Evolutionary conservation across 1,140 invertebrate species (phyloP).

Genomic region (Bombus haemorrhoidalis): DNA sequence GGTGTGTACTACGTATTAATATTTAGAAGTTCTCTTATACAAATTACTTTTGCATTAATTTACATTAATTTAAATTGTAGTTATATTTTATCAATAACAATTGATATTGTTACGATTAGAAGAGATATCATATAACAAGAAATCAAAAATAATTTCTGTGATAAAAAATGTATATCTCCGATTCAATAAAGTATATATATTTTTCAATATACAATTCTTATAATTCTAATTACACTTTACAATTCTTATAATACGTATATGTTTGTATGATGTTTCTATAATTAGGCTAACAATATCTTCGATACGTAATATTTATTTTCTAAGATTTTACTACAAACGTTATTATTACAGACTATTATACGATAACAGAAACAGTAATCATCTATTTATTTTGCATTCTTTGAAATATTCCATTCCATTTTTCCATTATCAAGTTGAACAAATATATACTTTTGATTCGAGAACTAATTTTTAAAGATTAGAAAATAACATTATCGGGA

Average conservation of each 20-base stretch:
- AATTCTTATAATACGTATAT: conserved; percentile 41
- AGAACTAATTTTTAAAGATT: not conserved
- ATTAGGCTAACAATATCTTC: conserved; percentile 45
- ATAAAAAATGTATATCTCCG: conserved; percentile 55
- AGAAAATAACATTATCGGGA: not conserved
- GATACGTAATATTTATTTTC: conserved; percentile 41
- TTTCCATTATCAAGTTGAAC: not conserved
- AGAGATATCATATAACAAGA: not conserved
- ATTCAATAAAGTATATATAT: conserved; percentile 72
- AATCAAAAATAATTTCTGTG: conserved; percentile 31
- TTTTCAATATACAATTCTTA: conserved; percentile 35
- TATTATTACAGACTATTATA: not conserved
- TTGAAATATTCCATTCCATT: not conserved
- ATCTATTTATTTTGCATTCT: not conserved
- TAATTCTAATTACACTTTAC: conserved; percentile 26
- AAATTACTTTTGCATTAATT: not conserved
- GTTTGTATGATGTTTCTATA: conserved; percentile 43
- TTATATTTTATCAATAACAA: not conserved
- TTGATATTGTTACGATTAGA: not conserved
- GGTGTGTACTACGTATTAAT: not conserved
- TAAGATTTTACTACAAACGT: conserved; percentile 12
- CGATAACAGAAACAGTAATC: not conserved
- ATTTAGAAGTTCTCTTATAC: not conserved
- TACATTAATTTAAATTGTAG: not conserved
- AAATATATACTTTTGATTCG: conserved; percentile 1